A percentile compares a stretch with the other conserved stretches of the same genome.
phyloP scores from a whole-genome alignment of 2,888 invertebrate species.

The Napeogenes inachia region DNA sequence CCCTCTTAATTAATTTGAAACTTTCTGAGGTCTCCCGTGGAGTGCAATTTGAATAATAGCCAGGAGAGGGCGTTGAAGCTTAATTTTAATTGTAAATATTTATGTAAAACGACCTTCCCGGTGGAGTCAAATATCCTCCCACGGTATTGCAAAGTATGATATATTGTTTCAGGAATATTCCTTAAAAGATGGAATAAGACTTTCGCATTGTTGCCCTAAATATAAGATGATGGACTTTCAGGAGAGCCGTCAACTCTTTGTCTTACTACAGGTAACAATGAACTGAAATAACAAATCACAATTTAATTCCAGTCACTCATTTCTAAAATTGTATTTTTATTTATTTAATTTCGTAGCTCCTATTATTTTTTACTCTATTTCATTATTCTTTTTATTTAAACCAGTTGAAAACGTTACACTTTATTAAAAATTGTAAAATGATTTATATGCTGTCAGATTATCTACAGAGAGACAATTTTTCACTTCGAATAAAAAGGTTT shows the following conservation, averaged over 20 bases:
- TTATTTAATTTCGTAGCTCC: too few species aligned
- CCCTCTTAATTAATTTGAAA: conserved; percentile 78
- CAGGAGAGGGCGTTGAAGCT: conserved; percentile 66
- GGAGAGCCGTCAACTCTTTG: not conserved
- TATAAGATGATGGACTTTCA: not conserved
- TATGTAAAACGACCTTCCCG: conserved; percentile 68
- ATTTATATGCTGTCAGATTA: conserved; percentile 3
- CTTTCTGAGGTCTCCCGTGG: conserved; percentile 76
- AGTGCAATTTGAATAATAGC: conserved; percentile 76
- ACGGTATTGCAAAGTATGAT: conserved; percentile 66
- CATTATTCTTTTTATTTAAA: too few species aligned
- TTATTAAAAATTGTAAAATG: conserved; percentile 1
- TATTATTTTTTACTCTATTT: too few species aligned
- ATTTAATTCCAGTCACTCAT: not conserved
- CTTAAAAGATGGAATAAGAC: conserved; percentile 15
- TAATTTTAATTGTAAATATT: conserved; percentile 78
- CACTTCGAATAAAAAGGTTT: conserved; percentile 12
- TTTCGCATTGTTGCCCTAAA: conserved; percentile 16
- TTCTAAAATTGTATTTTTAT: too few species aligned
- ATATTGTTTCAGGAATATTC: conserved; percentile 52
- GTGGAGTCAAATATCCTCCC: conserved; percentile 33
- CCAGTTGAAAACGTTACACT: not conserved
- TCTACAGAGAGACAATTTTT: conserved; percentile 6
- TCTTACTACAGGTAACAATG: not conserved
- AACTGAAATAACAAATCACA: not conserved